Conservation (phyloP, 2,797 vertebrate species). For the Fringilla coelebs region DNA sequence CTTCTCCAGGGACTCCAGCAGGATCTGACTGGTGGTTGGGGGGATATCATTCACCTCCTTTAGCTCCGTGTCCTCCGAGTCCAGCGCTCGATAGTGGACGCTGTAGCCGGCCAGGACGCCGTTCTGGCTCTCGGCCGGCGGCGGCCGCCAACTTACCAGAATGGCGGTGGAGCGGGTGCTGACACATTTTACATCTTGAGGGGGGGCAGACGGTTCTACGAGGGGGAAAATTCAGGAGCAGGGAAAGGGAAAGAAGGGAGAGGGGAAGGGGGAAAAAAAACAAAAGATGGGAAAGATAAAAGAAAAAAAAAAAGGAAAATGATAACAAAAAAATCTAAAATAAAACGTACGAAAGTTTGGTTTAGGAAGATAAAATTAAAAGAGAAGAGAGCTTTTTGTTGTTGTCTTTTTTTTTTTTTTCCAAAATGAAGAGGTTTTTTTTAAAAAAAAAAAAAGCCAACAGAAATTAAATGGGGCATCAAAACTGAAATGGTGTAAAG, state of each 20-base stretch:
- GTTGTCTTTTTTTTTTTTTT: constrained; percentile 43
- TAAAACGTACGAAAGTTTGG: constrained; percentile 64
- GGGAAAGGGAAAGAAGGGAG: constrained; percentile 48
- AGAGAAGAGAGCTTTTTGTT: constrained; percentile 61
- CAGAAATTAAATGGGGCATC: constrained; percentile 32
- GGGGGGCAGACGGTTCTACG: constrained; percentile 97
- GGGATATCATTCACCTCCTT: constrained; percentile 85
- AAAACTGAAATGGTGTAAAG: constrained; percentile 35
- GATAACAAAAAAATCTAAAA: constrained; percentile 80
- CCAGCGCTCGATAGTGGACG: constrained; percentile 89
- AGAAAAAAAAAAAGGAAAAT: constrained; percentile 87
- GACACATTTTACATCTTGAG: constrained; percentile 97
- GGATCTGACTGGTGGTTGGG: constrained; percentile 83
- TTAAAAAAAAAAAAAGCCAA: constrained; percentile 29
- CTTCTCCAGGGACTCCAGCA: constrained; percentile 91
- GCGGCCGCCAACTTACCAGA: constrained; percentile 99
- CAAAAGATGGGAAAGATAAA: constrained; percentile 84
- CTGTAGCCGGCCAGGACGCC: constrained; percentile 92
- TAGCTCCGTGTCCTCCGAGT: constrained; percentile 81
- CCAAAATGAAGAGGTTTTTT: background rate
- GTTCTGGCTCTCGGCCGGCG: constrained; percentile 90
- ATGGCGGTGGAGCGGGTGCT: constrained; percentile 95
- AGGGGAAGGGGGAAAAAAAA: constrained; percentile 6
- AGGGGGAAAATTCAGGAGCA: constrained; percentile 70
- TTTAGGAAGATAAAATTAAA: constrained; percentile 71